A percentile compares a stretch with the other conserved stretches of the same genome.
phyloP scores from a whole-genome alignment of 2,888 invertebrate genomes.

The Diloba caeruleocephala region DNA sequence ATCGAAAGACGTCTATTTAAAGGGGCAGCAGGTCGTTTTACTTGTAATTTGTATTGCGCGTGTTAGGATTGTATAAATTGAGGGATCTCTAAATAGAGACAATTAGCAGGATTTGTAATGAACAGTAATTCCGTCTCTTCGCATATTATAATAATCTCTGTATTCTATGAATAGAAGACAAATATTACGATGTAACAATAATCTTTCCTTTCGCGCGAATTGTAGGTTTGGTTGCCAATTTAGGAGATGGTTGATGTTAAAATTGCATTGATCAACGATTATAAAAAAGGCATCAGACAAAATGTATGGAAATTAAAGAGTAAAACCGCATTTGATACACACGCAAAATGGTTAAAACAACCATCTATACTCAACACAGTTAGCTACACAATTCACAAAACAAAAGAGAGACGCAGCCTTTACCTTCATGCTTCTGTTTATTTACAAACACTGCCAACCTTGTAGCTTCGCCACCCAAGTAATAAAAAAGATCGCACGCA shows the following conservation, averaged over 20 bases:
- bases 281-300: too few species aligned
- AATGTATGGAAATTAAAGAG: too few species aligned
- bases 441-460: conserved; percentile 55
- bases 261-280: too few species aligned
- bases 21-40: conserved; percentile 76
- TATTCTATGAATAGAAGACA: background rate
- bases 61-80: conserved; percentile 66
- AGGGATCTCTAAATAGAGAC: conserved; percentile 24
- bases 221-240: too few species aligned
- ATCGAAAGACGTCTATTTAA: conserved; percentile 77
- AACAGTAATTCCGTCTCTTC: background rate
- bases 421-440: conserved; percentile 43
- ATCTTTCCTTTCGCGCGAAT: background rate
- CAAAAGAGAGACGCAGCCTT: conserved; percentile 19
- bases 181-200: background rate
- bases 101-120: conserved; percentile 36
- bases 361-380: background rate
- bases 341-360: conserved; percentile 1
- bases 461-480: conserved; percentile 58
- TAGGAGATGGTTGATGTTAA: background rate
- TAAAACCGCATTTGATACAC: too few species aligned
- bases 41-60: conserved; percentile 80
- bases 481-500: conserved; percentile 82
- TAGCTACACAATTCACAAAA: conserved; percentile 26
- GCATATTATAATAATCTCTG: too few species aligned